Percentiles rank a stretch among this genome's conserved stretches.
Evolutionary conservation across 1,140 invertebrate genomes (phyloP).

Genomic region (Tetragnatha versicolor): DNA sequence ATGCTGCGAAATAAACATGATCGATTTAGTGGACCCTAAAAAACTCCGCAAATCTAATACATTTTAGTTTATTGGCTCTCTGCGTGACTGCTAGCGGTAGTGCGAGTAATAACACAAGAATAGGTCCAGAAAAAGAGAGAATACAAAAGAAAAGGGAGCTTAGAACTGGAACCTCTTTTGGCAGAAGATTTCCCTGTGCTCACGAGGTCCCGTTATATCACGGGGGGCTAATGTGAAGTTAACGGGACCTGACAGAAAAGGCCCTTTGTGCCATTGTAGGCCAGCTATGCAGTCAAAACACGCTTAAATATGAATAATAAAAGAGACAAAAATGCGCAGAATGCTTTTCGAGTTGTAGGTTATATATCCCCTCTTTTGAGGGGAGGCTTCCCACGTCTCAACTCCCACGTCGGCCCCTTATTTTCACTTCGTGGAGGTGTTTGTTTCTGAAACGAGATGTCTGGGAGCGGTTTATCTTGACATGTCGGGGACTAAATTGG

Average conservation of each 20-base stretch:
- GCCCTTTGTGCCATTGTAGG: constrained; percentile 15
- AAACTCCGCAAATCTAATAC: too few relatives aligned
- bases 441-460: too few relatives aligned
- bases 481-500: too few relatives aligned
- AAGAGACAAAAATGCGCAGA: constrained; percentile 28
- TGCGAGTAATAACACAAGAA: constrained; percentile 27
- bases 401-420: too few relatives aligned
- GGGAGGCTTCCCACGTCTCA: not conserved
- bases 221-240: constrained; percentile 44
- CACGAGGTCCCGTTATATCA: constrained; percentile 13
- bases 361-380: not conserved
- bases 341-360: constrained; percentile 13
- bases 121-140: not conserved
- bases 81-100: constrained; percentile 33
- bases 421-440: too few relatives aligned
- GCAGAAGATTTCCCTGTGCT: not conserved
- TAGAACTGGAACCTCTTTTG: not conserved
- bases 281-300: constrained; percentile 48
- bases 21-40: too few relatives aligned
- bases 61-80: constrained; percentile 36
- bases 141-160: constrained; percentile 7
- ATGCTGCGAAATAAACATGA: too few relatives aligned
- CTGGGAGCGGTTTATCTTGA: too few relatives aligned
- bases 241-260: constrained; percentile 5
- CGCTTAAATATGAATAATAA: constrained; percentile 48